Evolutionary conservation across 2,797 vertebrate genomes (phyloP), one percentile per base, ranked within the genome.

Genomic region (Naso thynnoides): DNA sequence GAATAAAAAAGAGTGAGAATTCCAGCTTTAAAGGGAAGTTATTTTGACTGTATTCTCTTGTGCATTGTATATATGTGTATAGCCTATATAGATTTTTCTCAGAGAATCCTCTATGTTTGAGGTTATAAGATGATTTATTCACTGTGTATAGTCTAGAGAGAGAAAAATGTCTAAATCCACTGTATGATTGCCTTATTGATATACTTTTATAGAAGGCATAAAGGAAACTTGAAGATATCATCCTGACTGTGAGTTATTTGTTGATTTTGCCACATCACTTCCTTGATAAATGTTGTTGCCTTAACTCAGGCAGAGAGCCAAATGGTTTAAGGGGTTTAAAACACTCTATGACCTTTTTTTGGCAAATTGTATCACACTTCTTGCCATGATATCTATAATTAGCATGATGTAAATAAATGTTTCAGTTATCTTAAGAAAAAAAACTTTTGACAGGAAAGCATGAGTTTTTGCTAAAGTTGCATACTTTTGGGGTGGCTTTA

Each of bases 151-250:
- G 95, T 87, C 86, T 86, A 90, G 88, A 91, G 70, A 89, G 81
- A 88, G 81, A 88, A 75, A 96, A 95, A 94, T 96, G 96, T 97
- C 93, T 95, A 95, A 96, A 96, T 81, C 85, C 94, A 95, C 96
- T 96, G 96, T 95, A 95, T 93, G 92, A 92, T 92, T 96, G 97
- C 96, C 96, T 98, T 96, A 95, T 95, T 94, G 83, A 95, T 96
- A 96, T 96, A 96, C 95, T 96, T 97, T 96, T 96, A 96, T 96
- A 95, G 95, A 95, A 96, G 93, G 94, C 88, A 69, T 96, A 95
- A 96, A 95, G 96, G 92, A 93, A 90, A 94, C 93, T 92, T 93
- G 95, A 95, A 95, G 95, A 95, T 80, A 85, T 88, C 88, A 80
- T 85, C 88, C 79, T 59, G 90, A 93, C 87, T 95, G 87, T 91